Evolutionary conservation across 2,888 invertebrate species (phyloP), one percentile per base, ranked within the genome.

Genomic region (Eristalis arbustorum): DNA sequence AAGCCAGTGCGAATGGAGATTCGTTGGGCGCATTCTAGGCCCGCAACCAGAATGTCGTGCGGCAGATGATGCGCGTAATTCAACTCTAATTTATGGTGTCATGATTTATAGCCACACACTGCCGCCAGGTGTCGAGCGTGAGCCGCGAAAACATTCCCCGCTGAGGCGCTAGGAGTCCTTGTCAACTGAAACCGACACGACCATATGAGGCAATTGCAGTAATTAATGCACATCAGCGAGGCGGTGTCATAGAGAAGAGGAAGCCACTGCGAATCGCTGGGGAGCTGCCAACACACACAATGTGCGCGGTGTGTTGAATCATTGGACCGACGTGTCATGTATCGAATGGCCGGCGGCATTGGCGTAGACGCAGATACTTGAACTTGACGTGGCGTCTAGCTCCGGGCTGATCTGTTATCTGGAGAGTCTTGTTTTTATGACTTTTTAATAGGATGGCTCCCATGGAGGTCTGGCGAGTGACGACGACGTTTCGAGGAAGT

Each of bases 41-140:
- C 56, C 18, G 79, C 40, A 79, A 79, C 79, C 68, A 79, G 75
- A 72, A 67, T 84, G 84, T 71, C 84, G 42, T 62, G 34, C 71
- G 75, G 75, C 79, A 67, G 62, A 37, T 49, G 49, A 49, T 8
- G 8, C 31, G 0, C 8, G 31, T 49, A 18, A 18, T 49, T 49
- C 8, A 62, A 57, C 28, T 61, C 56, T 34, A 68, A 73, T 73
- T 68, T 61, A 34, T 62, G 79, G 49, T 75, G 62, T 79, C 84
- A 75, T 84, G 84, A 84, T 84, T 84, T 84, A 84, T 84, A 74
- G 79, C 31, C 61, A 31, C 23, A 22, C 64, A 28, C 25, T 37
- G 37, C 69, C 71, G 74, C 69, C 74, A 84, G 84, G 79, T 84
- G 78, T 72, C 66, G 40, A 64, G 74, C 74, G 22, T 71, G 22